Percentiles rank a stretch among this genome's conserved stretches.
phyloP scores from a whole-genome alignment of 2,113 vertebrate species.

The Montifringilla adamsi region DNA sequence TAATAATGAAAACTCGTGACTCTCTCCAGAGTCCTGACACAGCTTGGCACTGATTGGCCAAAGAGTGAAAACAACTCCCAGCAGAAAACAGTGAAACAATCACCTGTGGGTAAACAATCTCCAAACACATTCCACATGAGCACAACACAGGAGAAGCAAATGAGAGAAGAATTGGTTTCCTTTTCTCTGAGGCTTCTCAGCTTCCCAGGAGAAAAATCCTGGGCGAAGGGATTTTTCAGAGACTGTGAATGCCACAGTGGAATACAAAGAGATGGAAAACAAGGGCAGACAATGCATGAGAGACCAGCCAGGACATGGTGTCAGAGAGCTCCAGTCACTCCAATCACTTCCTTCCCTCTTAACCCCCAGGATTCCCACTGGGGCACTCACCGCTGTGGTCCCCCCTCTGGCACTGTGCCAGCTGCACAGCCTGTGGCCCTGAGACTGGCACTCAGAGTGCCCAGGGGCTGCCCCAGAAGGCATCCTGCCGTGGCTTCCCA shows the following conservation, averaged over 20 bases:
- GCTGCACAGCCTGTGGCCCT: background rate
- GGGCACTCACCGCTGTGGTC: fast-evolving
- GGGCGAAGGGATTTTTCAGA: no score
- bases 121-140: no score
- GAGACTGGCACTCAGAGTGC: background rate
- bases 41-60: no score
- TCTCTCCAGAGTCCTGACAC: no score
- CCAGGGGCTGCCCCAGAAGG: background rate
- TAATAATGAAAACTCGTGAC: no score
- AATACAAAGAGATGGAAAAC: background rate
- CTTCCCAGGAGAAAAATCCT: no score
- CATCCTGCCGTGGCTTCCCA: background rate
- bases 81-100: no score
- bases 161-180: no score
- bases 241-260: background rate
- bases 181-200: no score
- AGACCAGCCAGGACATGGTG: background rate
- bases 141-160: no score
- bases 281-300: background rate
- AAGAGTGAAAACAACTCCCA: no score
- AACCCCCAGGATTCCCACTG: background rate
- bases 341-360: background rate
- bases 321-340: background rate
- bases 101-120: no score
- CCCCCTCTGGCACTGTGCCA: fast-evolving